Evolutionary conservation across 92 coral and sea anemone genomes (phyloP).

Genomic region (Micromussa lordhowensis): DNA sequence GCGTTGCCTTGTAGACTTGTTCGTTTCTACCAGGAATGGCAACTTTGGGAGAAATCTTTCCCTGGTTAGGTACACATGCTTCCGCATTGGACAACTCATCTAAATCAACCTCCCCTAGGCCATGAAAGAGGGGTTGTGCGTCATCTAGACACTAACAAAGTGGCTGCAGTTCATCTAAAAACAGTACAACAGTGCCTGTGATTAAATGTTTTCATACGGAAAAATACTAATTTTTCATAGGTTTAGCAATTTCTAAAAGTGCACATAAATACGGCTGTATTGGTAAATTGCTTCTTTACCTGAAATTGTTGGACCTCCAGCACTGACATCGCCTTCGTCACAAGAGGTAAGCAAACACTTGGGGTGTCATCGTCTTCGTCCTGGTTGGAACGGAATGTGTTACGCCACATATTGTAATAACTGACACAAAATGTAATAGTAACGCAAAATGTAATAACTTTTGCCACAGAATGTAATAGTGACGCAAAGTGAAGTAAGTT

Average conservation of each 20-base stretch:
- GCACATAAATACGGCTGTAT: neutral
- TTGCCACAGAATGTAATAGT: too few relatives aligned
- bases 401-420: too few relatives aligned
- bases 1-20: neutral
- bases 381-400: neutral
- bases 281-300: constrained; percentile 13
- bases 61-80: neutral
- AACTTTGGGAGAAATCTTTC: neutral
- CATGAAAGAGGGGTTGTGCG: neutral
- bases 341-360: neutral
- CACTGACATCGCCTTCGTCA: constrained; percentile 15
- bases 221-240: neutral
- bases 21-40: neutral
- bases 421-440: too few relatives aligned
- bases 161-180: neutral
- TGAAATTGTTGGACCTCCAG: constrained; percentile 23
- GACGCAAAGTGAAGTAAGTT: too few relatives aligned
- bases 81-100: neutral
- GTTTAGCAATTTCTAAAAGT: neutral
- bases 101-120: neutral
- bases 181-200: neutral
- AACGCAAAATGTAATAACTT: too few relatives aligned
- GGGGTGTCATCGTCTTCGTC: neutral
- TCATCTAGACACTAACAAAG: neutral
- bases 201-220: neutral